Percentiles rank a stretch among this genome's conserved stretches.
These are phyloP conservation scores for Drosophila meridiana DNA, from an alignment of 2,888 invertebrate genomes.

Conservation along the genomic window DNA sequence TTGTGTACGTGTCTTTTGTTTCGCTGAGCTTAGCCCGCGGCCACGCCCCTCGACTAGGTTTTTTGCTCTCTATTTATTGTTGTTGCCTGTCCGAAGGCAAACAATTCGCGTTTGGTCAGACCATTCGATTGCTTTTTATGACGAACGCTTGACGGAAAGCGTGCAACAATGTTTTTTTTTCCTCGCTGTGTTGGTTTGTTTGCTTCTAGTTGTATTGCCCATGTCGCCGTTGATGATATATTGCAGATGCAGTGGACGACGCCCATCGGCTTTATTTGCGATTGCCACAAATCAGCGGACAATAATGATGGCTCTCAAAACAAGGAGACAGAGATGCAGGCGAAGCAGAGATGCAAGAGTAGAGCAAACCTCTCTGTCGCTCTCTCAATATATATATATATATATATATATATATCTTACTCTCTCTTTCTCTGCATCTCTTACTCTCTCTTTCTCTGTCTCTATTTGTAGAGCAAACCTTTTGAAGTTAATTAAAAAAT, in stretches of 20 bases:
- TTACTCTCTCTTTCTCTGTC: background rate
- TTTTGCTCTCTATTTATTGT: background rate
- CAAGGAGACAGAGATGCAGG: background rate
- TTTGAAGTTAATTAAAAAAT: constrained; percentile 75
- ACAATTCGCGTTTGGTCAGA: constrained; percentile 50
- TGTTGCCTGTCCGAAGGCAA: constrained; percentile 24
- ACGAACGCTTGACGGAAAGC: constrained; percentile 60
- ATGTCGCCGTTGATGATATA: constrained; percentile 59
- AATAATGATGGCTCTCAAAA: constrained; percentile 51
- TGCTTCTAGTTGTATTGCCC: constrained; percentile 18
- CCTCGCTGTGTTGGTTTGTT: background rate
- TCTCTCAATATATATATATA: too few species aligned
- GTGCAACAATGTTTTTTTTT: constrained; percentile 44
- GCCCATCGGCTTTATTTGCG: constrained; percentile 66
- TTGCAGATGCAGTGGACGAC: constrained; percentile 44
- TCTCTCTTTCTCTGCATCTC: background rate
- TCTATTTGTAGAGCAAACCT: constrained; percentile 60
- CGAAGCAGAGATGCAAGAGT: background rate
- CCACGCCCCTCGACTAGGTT: background rate
- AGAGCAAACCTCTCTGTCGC: background rate
- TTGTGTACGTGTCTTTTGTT: constrained; percentile 75
- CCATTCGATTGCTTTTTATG: constrained; percentile 57
- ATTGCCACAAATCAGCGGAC: constrained; percentile 74
- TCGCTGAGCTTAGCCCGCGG: constrained; percentile 17
- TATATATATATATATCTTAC: too few species aligned